Percentiles rank a stretch among this genome's conserved stretches.
These are phyloP conservation scores for Smutsia temminckii DNA, from an alignment of 2,797 vertebrate genomes.

Conservation along the genomic window DNA sequence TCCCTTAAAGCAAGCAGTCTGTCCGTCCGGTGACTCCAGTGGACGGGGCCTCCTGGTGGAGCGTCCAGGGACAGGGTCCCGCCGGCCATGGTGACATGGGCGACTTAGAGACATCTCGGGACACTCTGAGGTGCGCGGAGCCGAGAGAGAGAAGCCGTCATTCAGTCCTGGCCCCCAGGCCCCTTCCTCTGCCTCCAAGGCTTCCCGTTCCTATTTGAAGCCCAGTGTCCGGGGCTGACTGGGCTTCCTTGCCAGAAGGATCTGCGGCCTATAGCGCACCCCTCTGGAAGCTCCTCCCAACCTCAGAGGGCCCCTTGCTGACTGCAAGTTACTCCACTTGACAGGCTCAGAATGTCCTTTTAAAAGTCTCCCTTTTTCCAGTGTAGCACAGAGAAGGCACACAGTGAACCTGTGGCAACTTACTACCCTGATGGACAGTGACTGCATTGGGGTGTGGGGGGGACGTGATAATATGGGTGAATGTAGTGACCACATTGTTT, in stretches of 20 bases:
- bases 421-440: no score
- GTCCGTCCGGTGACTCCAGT: background rate
- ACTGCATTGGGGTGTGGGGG: no score
- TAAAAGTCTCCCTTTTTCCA: conserved; percentile 15
- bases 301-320: background rate
- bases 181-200: background rate
- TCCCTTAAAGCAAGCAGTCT: background rate
- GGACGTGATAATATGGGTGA: no score
- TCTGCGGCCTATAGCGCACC: background rate
- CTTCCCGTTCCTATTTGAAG: background rate
- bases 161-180: background rate
- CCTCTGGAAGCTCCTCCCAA: background rate
- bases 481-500: no score
- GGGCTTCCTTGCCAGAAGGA: background rate
- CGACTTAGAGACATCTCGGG: background rate
- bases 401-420: no score
- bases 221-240: background rate
- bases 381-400: no score
- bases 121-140: background rate
- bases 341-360: background rate
- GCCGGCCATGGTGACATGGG: background rate
- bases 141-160: background rate
- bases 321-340: background rate
- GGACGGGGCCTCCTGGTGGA: background rate
- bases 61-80: background rate